phyloP scores from a whole-genome alignment of 2,113 vertebrate genomes.

The Aegithalos caudatus region DNA sequence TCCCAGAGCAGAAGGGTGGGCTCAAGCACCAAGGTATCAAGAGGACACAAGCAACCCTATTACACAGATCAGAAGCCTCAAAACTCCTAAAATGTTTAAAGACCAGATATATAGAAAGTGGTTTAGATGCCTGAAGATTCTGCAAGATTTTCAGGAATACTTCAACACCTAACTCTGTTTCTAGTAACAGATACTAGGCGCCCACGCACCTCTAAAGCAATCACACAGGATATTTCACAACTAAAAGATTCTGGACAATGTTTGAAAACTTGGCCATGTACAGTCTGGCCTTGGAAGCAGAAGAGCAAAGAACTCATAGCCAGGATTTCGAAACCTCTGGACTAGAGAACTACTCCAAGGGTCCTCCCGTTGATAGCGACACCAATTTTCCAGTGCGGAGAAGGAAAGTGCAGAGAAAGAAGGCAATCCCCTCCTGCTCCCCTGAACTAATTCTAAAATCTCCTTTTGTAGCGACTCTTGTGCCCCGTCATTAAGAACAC shows the following conservation, averaged over 20 bases:
- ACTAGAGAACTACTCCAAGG: neutral
- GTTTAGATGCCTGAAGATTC: neutral
- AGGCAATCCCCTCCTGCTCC: neutral
- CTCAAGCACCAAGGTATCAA: neutral
- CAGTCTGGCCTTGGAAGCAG: neutral
- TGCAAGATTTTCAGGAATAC: neutral
- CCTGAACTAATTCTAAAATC: neutral
- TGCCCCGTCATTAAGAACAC: accelerated
- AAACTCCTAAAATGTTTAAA: neutral
- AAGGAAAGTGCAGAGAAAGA: neutral
- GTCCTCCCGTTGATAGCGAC: neutral
- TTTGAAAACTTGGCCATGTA: neutral
- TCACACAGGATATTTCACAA: neutral
- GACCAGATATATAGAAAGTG: neutral
- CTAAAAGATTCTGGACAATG: neutral
- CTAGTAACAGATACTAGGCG: neutral
- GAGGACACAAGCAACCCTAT: neutral
- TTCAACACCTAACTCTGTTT: neutral
- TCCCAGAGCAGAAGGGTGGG: neutral
- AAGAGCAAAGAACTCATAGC: neutral
- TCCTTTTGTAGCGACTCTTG: accelerated
- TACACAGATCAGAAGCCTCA: accelerated
- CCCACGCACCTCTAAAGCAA: neutral
- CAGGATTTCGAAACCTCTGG: neutral
- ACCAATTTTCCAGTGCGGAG: neutral